These are phyloP conservation scores for Cerastoderma edule DNA, from an alignment of 2,888 invertebrate species.

Conservation along the genomic window DNA sequence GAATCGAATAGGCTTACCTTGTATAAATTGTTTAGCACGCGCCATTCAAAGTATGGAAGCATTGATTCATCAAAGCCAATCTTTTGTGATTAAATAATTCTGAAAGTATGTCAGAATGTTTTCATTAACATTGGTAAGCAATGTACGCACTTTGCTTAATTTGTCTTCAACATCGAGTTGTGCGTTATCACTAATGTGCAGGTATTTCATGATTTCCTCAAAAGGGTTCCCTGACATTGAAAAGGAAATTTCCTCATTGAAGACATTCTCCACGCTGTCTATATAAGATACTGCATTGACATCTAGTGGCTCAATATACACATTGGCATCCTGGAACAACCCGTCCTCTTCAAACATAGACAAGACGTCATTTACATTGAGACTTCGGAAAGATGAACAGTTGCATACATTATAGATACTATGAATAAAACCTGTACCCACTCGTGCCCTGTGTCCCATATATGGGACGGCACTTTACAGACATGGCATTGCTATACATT, in stretches of 20 bases:
- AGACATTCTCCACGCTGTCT: not conserved
- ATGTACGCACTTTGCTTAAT: conserved; percentile 46
- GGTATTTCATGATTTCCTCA: conserved; percentile 47
- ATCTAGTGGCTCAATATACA: not conserved
- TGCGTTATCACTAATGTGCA: conserved; percentile 50
- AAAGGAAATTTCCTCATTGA: not conserved
- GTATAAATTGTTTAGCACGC: conserved; percentile 62
- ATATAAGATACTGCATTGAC: not conserved
- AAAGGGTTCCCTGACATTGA: not conserved
- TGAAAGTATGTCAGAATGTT: too few species aligned
- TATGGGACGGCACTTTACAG: too few species aligned
- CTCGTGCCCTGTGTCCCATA: not conserved
- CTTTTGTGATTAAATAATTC: too few species aligned
- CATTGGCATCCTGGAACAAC: not conserved
- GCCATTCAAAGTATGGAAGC: conserved; percentile 79
- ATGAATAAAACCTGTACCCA: not conserved
- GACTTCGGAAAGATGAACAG: not conserved
- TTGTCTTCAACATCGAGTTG: conserved; percentile 45
- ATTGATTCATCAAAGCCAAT: conserved; percentile 78
- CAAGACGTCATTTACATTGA: not conserved
- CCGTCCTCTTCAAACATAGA: not conserved
- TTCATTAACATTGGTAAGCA: conserved; percentile 45
- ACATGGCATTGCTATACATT: too few species aligned
- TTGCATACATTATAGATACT: not conserved
- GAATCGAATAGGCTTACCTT: conserved; percentile 66